These are phyloP conservation scores for Limnothrissa miodon DNA, from an alignment of 2,113 vertebrate species.

Conservation along the genomic window DNA sequence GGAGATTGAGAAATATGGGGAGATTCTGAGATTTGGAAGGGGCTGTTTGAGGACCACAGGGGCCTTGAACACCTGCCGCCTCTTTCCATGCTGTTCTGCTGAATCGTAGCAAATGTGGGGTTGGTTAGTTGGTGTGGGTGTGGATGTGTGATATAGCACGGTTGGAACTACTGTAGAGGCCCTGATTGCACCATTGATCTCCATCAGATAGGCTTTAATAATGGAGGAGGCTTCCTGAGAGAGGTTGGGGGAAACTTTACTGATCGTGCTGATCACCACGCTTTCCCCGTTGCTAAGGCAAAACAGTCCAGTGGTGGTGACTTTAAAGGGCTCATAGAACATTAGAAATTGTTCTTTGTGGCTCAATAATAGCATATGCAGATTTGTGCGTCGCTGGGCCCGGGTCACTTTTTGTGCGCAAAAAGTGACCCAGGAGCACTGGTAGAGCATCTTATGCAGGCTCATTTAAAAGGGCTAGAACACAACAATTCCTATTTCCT, in stretches of 20 bases:
- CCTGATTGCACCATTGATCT: conserved; percentile 41
- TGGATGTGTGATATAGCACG: neutral
- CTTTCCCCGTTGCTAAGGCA: neutral
- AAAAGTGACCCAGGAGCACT: too few species aligned
- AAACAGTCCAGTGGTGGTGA: neutral
- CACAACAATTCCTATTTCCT: too few species aligned
- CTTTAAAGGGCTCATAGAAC: too few species aligned
- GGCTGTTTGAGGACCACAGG: conserved; percentile 3
- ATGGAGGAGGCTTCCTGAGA: neutral
- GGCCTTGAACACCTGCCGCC: neutral
- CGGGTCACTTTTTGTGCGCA: too few species aligned
- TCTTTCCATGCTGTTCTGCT: neutral
- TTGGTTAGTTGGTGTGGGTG: neutral
- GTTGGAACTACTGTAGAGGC: neutral
- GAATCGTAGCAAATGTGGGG: neutral
- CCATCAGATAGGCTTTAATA: conserved; percentile 28
- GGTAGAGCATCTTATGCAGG: too few species aligned
- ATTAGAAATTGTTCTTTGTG: too few species aligned
- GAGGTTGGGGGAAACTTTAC: neutral
- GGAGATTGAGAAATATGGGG: neutral
- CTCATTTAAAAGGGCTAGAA: too few species aligned
- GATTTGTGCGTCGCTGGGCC: too few species aligned
- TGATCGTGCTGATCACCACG: neutral
- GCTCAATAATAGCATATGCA: too few species aligned
- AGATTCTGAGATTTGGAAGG: neutral